These are phyloP conservation scores for Pedicia rivosa DNA, from an alignment of 2,888 invertebrate species.

Conservation along the genomic window DNA sequence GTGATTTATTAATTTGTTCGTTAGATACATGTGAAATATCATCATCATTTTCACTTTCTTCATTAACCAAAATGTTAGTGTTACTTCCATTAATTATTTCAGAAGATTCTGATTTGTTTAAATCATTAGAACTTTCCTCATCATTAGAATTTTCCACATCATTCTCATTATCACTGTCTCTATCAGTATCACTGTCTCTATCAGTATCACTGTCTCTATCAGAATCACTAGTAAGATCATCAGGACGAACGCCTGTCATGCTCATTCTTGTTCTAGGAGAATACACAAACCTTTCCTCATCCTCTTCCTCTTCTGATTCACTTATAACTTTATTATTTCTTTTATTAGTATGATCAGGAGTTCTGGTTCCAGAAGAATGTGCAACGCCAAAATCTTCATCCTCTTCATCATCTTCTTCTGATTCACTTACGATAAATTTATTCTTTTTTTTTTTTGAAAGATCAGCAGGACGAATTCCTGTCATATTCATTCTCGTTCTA, in stretches of 20 bases:
- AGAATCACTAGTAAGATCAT: constrained; percentile 18
- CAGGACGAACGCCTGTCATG: constrained; percentile 25
- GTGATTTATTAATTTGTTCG: too few species aligned
- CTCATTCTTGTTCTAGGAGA: constrained; percentile 28
- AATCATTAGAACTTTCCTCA: neutral
- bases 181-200: neutral
- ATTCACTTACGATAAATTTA: neutral
- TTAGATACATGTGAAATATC: too few species aligned
- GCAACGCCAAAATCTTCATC: constrained; percentile 1
- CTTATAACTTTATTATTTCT: neutral
- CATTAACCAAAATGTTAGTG: neutral
- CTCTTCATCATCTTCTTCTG: neutral
- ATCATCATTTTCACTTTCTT: too few species aligned
- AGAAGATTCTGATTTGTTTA: neutral
- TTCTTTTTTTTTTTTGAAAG: neutral
- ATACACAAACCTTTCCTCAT: constrained; percentile 18
- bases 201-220: constrained; percentile 9
- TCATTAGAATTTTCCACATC: neutral
- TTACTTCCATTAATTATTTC: neutral
- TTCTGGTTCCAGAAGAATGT: too few species aligned
- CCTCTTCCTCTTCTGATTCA: constrained; percentile 17
- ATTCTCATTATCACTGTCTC: neutral
- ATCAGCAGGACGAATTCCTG: neutral
- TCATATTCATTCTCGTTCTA: neutral
- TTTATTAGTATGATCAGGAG: neutral